A percentile compares a stretch with the other conserved stretches of the same genome.
These are phyloP conservation scores for Atrichornis clamosus DNA, from an alignment of 2,113 vertebrate species.

Conservation along the genomic window DNA sequence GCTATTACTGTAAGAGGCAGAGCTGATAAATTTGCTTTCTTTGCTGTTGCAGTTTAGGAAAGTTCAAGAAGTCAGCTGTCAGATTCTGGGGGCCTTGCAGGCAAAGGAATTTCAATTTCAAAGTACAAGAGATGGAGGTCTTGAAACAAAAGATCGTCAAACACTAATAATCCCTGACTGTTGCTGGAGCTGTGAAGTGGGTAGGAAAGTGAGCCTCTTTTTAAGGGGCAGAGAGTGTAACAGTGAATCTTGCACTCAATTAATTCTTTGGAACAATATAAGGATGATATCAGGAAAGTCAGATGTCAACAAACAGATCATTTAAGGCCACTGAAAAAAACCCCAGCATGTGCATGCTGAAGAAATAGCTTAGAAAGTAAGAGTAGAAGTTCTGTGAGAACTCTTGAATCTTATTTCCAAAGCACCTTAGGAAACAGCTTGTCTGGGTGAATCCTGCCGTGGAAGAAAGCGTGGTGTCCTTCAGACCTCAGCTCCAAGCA, in stretches of 20 bases:
- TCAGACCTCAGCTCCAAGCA: not conserved
- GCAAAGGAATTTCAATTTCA: slow-evolving; percentile 74
- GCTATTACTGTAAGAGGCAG: not conserved
- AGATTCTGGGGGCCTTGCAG: slow-evolving; percentile 50
- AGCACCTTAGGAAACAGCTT: not conserved
- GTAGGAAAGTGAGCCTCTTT: not conserved
- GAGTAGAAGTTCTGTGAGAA: not conserved
- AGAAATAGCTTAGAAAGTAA: not conserved
- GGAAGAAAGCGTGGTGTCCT: rapidly evolving
- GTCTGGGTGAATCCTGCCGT: not conserved
- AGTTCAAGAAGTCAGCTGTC: slow-evolving; percentile 75
- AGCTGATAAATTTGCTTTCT: slow-evolving; percentile 55
- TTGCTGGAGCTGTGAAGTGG: slow-evolving; percentile 20
- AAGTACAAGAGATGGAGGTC: slow-evolving; percentile 69
- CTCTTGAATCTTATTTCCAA: not conserved
- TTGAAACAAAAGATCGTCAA: slow-evolving; percentile 74
- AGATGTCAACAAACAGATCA: not conserved
- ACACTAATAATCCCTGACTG: slow-evolving; percentile 61
- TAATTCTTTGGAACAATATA: not conserved
- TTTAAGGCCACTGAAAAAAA: not conserved
- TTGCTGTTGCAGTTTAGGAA: slow-evolving; percentile 47
- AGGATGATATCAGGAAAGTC: not conserved
- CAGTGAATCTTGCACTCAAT: not conserved
- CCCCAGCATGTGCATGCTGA: rapidly evolving
- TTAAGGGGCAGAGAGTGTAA: not conserved